Percentiles rank a stretch among this genome's conserved stretches.
These are phyloP conservation scores for Leguminivora glycinivorella DNA, from an alignment of 1,140 invertebrate genomes.

Conservation along the genomic window DNA sequence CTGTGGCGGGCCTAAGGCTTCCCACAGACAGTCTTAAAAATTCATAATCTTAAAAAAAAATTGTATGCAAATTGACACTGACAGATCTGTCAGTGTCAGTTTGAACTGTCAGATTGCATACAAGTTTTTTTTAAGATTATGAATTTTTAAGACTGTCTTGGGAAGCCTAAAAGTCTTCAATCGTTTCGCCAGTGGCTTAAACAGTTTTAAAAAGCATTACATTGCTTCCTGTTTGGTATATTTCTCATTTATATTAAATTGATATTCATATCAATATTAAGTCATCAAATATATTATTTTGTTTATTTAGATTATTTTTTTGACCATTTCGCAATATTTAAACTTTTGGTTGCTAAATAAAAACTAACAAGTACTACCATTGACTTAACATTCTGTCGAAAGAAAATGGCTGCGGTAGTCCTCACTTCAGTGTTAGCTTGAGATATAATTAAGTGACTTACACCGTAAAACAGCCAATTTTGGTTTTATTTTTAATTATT, in stretches of 20 bases:
- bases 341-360: neutral
- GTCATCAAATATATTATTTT: neutral
- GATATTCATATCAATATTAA: neutral
- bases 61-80: too few relatives aligned
- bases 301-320: neutral
- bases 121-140: too few relatives aligned
- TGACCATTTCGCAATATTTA: neutral
- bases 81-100: too few relatives aligned
- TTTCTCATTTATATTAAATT: neutral
- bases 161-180: neutral
- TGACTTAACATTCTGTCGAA: conserved; percentile 37
- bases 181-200: neutral
- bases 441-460: conserved; percentile 31
- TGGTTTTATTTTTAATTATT: neutral
- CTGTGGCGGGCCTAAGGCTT: too few relatives aligned
- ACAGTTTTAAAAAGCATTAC: neutral
- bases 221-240: neutral
- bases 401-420: conserved; percentile 66
- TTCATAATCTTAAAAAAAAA: too few relatives aligned
- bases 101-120: too few relatives aligned
- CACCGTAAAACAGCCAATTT: neutral
- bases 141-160: too few relatives aligned
- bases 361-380: conserved; percentile 17
- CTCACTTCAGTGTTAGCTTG: conserved; percentile 39
- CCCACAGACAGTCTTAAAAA: too few relatives aligned